A percentile compares a stretch with the other conserved stretches of the same genome.
phyloP scores from a whole-genome alignment of 2,888 invertebrate genomes.

The Anticlea derivata region DNA sequence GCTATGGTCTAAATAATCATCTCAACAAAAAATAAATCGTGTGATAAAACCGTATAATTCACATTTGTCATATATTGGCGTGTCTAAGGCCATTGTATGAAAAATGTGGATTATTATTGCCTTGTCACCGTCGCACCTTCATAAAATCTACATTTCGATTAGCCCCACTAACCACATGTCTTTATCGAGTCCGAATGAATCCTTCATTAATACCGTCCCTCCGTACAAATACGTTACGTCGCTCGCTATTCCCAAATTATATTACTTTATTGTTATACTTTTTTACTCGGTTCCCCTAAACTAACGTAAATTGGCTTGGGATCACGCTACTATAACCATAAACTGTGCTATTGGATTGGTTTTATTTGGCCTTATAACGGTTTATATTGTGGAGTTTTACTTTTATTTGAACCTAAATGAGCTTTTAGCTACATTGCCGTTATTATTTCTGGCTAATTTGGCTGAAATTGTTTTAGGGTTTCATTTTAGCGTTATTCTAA shows the following conservation, averaged over 20 bases:
- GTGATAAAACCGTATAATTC: no score
- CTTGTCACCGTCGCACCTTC: not conserved
- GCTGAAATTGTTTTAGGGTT: slow-evolving; percentile 21
- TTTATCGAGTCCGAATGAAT: slow-evolving; percentile 58
- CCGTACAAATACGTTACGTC: slow-evolving; percentile 71
- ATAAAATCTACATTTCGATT: slow-evolving; percentile 39
- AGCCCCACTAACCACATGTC: slow-evolving; percentile 49
- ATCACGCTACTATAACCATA: slow-evolving; percentile 79
- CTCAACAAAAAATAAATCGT: no score
- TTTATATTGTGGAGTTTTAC: slow-evolving; percentile 44
- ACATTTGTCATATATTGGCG: no score
- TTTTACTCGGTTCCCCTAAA: slow-evolving; percentile 76
- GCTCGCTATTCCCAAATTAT: slow-evolving; percentile 75
- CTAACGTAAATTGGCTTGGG: slow-evolving; percentile 80
- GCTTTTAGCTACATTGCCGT: slow-evolving; percentile 31
- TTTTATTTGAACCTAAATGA: slow-evolving; percentile 41
- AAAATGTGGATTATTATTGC: not conserved
- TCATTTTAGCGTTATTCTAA: slow-evolving; percentile 1
- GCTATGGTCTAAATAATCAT: no score
- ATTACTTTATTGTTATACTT: slow-evolving; percentile 82
- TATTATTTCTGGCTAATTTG: slow-evolving; percentile 32
- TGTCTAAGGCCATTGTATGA: no score
- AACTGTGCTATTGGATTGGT: slow-evolving; percentile 75
- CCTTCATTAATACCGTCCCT: slow-evolving; percentile 71
- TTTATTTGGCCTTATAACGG: slow-evolving; percentile 58